Base-by-base conservation (phyloP, 2,888 invertebrate species). In the Himalopsyche japonica region DNA sequence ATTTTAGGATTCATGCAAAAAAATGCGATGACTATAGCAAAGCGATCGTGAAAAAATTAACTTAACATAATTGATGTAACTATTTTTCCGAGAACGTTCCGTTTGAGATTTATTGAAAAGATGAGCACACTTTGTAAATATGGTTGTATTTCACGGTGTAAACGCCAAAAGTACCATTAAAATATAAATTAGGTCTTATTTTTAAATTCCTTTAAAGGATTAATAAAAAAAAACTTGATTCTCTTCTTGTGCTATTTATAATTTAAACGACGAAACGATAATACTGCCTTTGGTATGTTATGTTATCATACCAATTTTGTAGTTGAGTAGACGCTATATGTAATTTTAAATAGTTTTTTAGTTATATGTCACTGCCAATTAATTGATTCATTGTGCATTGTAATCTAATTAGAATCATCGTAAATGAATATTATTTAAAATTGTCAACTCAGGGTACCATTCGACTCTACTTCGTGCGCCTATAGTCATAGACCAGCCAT, bases 161-260 rank as follows among this genome's bases (percentile, higher is more conserved):
- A 82, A 82, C 77, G 82, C 82, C 82, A 82, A 82, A 82, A 82
- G 77, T 82, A 37, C 78, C 77, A 30, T 78, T 82, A 82, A 76
- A 47, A 43, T 57, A 24, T 57, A 57, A 24, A 57, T 20, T 57
- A 57, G 20, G 57, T 57, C 20, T 57, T 57, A 57, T n/a, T 79
- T 79, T 79, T 79, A 79, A 79, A n/a, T 47, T 79, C 43, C n/a
- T 20, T 43, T 6, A n/a, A 43, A 20, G 47, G 47, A 27, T n/a
- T 43, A 79, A 20, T 79, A 24, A 43, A 43, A 24, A 43, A 43
- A 47, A 30, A 80, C 27, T 20, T 80, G 37, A 57, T 49, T 57
- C 37, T 79, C 3, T 79, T 37, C 32, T 79, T 79, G 24, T 79
- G 32, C 24, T 43, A 79, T 79, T 8, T 80, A 80, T 48, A n/a